Base-by-base conservation (phyloP, 2,113 vertebrate genomes). In the Ptilonorhynchus violaceus region DNA sequence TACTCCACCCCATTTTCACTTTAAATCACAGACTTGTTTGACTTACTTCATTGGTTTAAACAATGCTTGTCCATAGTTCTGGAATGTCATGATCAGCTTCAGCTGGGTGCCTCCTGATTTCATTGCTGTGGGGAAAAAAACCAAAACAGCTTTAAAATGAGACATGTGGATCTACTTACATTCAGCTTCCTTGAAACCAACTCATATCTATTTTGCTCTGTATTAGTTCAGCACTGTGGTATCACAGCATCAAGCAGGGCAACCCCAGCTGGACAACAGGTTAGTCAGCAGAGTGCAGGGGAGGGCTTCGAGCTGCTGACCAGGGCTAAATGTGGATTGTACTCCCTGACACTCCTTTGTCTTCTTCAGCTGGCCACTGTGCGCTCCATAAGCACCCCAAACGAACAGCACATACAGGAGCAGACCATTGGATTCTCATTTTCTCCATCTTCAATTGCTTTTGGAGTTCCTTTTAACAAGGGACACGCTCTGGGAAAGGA, bases 31-130 rank as follows among this genome's bases (percentile, higher is more conserved):
- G 39, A 13, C 5, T 21, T 41, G 25, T 28, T 5, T 58, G 24
- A 99, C 99, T 99, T 98, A 99, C 99, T 99, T 99, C 99, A 99
- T 99, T 60, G 99, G 99, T 94, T 99, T 99, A 93, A 99, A 99
- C 91, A 99, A 97, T 2, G 99, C 99, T 93, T 99, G 99, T 68
- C 99, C 99, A 11, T 99, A 99, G 97, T 99, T 99, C 97, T 99
- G 99, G 98, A 99, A 99, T 41, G 99, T 99, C 99, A 99, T 99
- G 98, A 99, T 99, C 97, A 99, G 98, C 96, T 99, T 99, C 88
- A 99, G 98, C 95, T 99, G 99, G 4, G 99, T 99, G 92, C 99
- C 99, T 97, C 99, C 99, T 5, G 99, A 99, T 97, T 99, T 99
- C 99, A 99, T 99, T 8, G 99, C 99, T 99, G 98, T 80, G 59